Conservation (phyloP, 2,888 invertebrate species). For the Yponomeuta evonymella region DNA sequence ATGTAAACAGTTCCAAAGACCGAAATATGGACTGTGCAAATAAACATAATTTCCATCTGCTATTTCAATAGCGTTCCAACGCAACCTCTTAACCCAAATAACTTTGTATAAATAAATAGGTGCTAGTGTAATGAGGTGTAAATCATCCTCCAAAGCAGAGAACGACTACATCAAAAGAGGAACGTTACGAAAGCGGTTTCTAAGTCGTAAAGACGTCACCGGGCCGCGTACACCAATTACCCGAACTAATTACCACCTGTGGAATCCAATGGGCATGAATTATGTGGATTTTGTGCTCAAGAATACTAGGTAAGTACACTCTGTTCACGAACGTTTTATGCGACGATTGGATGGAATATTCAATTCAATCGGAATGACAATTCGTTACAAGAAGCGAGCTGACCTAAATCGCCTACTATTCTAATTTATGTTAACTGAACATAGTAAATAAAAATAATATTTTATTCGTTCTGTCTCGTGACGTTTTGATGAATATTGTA, state of each 20-base stretch:
- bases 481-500: too few relatives aligned
- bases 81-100: slow-evolving; percentile 36
- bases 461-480: too few relatives aligned
- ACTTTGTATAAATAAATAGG: slow-evolving; percentile 36
- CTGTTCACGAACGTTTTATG: background rate
- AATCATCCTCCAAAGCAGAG: slow-evolving; percentile 36
- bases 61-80: slow-evolving; percentile 24
- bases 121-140: slow-evolving; percentile 38
- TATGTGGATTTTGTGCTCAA: background rate
- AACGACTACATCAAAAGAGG: slow-evolving; percentile 45
- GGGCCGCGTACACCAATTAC: slow-evolving; percentile 34
- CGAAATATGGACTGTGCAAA: slow-evolving; percentile 2
- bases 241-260: slow-evolving; percentile 37
- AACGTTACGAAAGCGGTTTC: slow-evolving; percentile 21
- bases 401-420: too few relatives aligned
- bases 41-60: slow-evolving; percentile 8
- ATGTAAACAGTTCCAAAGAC: slow-evolving; percentile 19
- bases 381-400: too few relatives aligned
- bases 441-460: too few relatives aligned
- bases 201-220: slow-evolving; percentile 32
- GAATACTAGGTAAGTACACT: background rate
- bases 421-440: too few relatives aligned
- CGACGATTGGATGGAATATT: slow-evolving; percentile 11
- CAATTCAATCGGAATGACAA: too few relatives aligned
- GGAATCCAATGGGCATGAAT: background rate